Percentiles rank a stretch among this genome's conserved stretches.
phyloP scores from a whole-genome alignment of 2,888 invertebrate genomes.

The Polyommatus icarus region DNA sequence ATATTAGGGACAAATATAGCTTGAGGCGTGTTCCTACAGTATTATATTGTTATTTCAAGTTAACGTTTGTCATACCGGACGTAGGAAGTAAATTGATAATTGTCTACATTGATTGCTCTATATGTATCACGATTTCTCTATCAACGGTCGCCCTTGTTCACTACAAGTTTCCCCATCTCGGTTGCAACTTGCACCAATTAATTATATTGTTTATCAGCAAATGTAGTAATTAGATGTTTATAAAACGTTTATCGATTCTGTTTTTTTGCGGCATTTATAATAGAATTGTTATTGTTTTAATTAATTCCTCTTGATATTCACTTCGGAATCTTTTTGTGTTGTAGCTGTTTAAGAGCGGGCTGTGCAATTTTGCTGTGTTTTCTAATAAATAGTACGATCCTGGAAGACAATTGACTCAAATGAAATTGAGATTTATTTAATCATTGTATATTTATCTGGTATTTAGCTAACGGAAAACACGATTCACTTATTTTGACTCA shows the following conservation, averaged over 20 bases:
- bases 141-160: conserved; percentile 19
- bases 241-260: background rate
- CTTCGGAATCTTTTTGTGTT: background rate
- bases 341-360: too few relatives aligned
- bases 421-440: too few relatives aligned
- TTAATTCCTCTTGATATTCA: background rate
- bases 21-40: background rate
- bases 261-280: background rate
- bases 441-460: too few relatives aligned
- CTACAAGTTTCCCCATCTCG: conserved; percentile 13
- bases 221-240: background rate
- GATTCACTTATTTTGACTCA: too few relatives aligned
- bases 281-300: background rate
- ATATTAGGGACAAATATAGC: background rate
- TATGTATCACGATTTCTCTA: conserved; percentile 20
- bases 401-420: too few relatives aligned
- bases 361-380: too few relatives aligned
- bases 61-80: background rate
- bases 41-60: background rate
- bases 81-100: conserved; percentile 23
- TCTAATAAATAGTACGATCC: too few relatives aligned
- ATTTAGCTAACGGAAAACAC: too few relatives aligned
- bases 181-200: background rate
- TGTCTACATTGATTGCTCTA: conserved; percentile 18
- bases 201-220: conserved; percentile 8